Evolutionary conservation across 1,140 invertebrate genomes (phyloP).

Genomic region (Geopemphigus sp.): DNA sequence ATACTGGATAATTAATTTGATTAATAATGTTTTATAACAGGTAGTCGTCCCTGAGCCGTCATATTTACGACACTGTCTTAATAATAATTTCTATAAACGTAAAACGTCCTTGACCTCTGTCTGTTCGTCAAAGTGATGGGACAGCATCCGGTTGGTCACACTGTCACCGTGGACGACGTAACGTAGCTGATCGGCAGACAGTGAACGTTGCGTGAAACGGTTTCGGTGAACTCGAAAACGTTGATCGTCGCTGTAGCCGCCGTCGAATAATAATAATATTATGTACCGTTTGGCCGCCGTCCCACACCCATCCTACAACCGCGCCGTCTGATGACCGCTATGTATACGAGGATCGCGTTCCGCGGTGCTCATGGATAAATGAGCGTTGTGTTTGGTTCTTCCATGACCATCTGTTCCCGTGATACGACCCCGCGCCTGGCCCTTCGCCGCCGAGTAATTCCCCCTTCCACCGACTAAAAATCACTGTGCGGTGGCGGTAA

Average conservation of each 20-base stretch:
- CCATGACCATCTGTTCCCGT: neutral
- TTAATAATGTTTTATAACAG: no score
- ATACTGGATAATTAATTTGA: no score
- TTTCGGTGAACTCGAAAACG: neutral
- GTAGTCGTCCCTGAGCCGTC: no score
- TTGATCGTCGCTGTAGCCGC: no score
- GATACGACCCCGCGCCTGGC: slow-evolving; percentile 23
- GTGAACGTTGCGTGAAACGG: neutral
- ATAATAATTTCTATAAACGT: no score
- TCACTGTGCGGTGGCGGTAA: slow-evolving; percentile 5
- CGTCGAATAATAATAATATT: neutral
- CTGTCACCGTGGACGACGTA: neutral
- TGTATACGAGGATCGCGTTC: neutral
- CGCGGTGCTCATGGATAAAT: neutral
- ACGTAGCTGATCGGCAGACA: no score
- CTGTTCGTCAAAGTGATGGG: no score
- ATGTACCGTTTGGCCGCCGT: neutral
- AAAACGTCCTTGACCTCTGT: slow-evolving; percentile 8
- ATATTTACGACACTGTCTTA: no score
- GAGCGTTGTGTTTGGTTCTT: neutral
- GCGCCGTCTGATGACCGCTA: neutral
- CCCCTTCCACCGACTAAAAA: neutral
- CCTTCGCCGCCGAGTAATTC: neutral
- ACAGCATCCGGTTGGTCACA: neutral
- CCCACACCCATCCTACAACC: neutral